Evolutionary conservation across 2,113 vertebrate genomes (phyloP), one percentile per base, ranked within the genome.

Genomic region (Willisornis vidua): DNA sequence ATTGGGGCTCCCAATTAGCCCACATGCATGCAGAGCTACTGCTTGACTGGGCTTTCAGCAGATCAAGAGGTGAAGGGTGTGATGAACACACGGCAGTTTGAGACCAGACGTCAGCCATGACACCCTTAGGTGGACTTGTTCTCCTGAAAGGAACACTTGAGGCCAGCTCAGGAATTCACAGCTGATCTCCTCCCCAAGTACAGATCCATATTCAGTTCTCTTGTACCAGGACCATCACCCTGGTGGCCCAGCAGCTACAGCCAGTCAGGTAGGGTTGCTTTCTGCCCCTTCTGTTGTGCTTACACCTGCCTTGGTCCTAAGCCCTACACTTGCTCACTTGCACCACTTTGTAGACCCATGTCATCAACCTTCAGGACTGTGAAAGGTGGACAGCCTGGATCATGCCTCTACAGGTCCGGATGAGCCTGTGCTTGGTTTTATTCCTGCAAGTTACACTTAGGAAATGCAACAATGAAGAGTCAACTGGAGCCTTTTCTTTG

Each of bases 11-110:
- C 63, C 87, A 26, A 46, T 76, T 17, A 35, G 41, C 39, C 31
- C 76, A 20, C 13, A 1, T 3, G 14, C 67, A 54, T 31, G 35
- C n/a, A 0, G 0, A 74, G 6, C 31, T 87, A 43, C 52, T 1
- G 0, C 55, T 82, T 0, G 1, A 1, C 3, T 19, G 35, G 84
- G 16, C 17, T 95, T 59, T 20, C 43, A 54, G 67, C 43, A 74
- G 55, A 10, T 2, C 19, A 20, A 4, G 55, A 48, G 52, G 9
- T 59, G 37, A 33, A 26, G 87, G 33, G 10, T 41, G 41, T 1
- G 5, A 20, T 11, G 57, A 43, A 7, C 17, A 43, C 49, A 37
- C 43, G 58, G 52, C 37, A 78, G 19, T 1, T 7, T 3, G 29
- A 80, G 55, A n/a, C 35, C 1, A 3, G 70, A n/a, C 13, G 41